Percentiles rank a stretch among this genome's conserved stretches.
phyloP scores from a whole-genome alignment of 2,113 vertebrate genomes.

The Cercopithecus mona region DNA sequence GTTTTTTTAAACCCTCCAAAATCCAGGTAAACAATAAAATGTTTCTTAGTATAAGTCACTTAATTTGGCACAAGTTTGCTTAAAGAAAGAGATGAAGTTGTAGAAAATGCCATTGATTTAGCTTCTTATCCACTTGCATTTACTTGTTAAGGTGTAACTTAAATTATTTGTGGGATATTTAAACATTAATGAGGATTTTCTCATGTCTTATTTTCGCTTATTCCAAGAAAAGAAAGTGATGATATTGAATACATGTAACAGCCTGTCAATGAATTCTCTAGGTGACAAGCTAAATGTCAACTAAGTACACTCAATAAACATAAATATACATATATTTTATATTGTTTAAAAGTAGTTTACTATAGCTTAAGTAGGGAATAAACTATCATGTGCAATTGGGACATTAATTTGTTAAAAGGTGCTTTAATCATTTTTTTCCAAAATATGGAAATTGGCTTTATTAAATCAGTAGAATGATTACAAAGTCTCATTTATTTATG shows the following conservation, averaged over 20 bases:
- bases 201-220: background rate
- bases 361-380: background rate
- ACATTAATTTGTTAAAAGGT: background rate
- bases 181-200: background rate
- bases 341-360: background rate
- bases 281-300: background rate
- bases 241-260: background rate
- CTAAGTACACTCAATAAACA: background rate
- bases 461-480: background rate
- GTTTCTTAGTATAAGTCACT: background rate
- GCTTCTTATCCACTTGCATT: conserved; percentile 5
- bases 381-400: background rate
- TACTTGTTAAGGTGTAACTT: background rate
- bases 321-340: background rate
- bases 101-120: conserved; percentile 14
- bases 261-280: background rate
- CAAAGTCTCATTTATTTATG: background rate
- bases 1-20: background rate
- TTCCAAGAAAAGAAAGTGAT: background rate
- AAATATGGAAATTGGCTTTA: background rate
- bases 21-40: background rate
- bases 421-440: background rate
- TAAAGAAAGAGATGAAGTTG: background rate
- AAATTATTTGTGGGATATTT: conserved; percentile 23
- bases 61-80: background rate